Base-by-base conservation (phyloP, 1,140 invertebrate species). In the Asbolus verrucosus region DNA sequence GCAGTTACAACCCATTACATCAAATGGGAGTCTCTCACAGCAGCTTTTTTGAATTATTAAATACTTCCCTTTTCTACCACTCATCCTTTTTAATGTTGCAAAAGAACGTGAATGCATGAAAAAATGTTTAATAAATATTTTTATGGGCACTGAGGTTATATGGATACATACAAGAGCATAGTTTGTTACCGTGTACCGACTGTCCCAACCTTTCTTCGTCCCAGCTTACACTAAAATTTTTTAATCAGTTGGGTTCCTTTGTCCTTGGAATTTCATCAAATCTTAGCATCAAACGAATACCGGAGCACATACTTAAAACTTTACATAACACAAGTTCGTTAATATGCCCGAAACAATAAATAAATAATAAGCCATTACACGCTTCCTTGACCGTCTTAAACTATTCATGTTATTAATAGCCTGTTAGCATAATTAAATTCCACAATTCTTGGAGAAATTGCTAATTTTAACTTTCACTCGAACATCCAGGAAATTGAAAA, bases 341-440 rank as follows among this genome's bases (percentile, higher is more conserved):
- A 18, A 46, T 46, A 46, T n/a, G 15, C 41, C 41, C n/a, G 2
- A 18, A 6, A 36, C 6, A 9, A 36, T 36, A n/a, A 5, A 30
- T 54, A 54, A 54, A 54, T 54, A 54, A 54, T 54, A 16, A 24
- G n/a, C 21, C 19, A 54, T 54, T 27, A 54, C 46, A 54, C 46
- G 46, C 46, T 54, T 54, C 46, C 46, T 54, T 14, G n/a, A 54
- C 9, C 8, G 46, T 54, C 46, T 21, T 54, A n/a, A 31, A 8
- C 6, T 13, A 24, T 54, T 54, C 19, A 36, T 27, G 14, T 54
- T 54, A 54, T 54, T 54, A 54, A 54, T 54, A 6, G 46, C 1
- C 46, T 24, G n/a, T 18, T 54, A 27, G n/a, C 27, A 54, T 54
- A 54, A 54, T 54, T 54, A 54, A 54, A 54, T 30, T 54, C 46